These are phyloP conservation scores for Callinectes sapidus DNA, from an alignment of 2,888 invertebrate species.

Conservation along the genomic window DNA sequence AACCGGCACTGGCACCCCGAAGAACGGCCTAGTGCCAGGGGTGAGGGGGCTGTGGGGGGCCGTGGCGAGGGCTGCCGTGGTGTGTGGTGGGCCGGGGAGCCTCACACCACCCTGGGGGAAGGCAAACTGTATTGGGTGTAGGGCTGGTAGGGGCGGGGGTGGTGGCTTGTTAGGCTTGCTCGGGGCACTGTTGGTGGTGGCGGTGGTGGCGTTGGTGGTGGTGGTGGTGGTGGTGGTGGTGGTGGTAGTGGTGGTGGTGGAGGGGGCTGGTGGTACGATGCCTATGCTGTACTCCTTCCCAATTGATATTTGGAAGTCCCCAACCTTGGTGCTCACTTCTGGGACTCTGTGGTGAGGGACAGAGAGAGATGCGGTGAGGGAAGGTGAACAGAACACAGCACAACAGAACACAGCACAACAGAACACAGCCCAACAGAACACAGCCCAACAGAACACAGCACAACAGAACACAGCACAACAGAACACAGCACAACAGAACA, in stretches of 20 bases:
- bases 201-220: not conserved
- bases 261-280: not conserved
- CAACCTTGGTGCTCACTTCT: not conserved
- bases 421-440: too few relatives aligned
- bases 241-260: not conserved
- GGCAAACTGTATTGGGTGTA: not conserved
- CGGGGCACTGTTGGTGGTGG: not conserved
- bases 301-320: not conserved
- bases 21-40: constrained; percentile 35
- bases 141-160: not conserved
- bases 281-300: constrained; percentile 8
- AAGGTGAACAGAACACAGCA: not conserved
- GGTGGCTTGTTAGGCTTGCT: not conserved
- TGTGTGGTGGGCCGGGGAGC: not conserved
- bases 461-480: too few relatives aligned
- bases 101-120: not conserved
- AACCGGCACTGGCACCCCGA: constrained; percentile 62
- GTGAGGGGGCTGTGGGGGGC: constrained; percentile 34
- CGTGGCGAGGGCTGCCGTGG: not conserved
- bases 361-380: not conserved
- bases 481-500: too few relatives aligned
- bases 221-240: not conserved
- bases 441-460: too few relatives aligned
- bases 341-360: not conserved
- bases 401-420: too few relatives aligned